Conservation (phyloP, 2,113 vertebrate species). For the Nyctereutes procyonoides region DNA sequence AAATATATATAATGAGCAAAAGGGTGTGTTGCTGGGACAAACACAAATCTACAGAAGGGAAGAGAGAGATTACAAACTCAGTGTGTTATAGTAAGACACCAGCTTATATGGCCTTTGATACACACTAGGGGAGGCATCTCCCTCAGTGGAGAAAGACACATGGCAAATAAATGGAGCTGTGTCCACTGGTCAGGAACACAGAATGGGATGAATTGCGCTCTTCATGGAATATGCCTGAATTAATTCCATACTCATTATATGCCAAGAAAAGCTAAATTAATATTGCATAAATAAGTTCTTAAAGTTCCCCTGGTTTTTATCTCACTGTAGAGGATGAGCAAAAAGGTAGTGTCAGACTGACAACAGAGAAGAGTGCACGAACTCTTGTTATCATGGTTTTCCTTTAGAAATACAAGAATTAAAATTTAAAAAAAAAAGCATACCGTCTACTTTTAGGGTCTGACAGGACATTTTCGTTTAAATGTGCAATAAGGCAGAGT, state of each 20-base stretch:
- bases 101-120: neutral
- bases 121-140: neutral
- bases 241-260: neutral
- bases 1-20: conserved; percentile 38
- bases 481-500: neutral
- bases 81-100: neutral
- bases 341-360: neutral
- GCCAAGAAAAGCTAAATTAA: neutral
- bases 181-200: neutral
- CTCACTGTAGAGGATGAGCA: neutral
- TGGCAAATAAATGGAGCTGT: neutral
- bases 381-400: neutral
- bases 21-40: neutral
- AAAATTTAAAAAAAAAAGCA: neutral
- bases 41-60: neutral
- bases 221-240: neutral
- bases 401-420: neutral
- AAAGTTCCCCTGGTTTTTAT: neutral
- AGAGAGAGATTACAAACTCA: neutral
- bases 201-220: neutral
- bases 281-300: neutral
- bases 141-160: neutral
- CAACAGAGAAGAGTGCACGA: neutral
- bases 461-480: neutral
- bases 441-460: neutral